Evolutionary conservation across 2,797 vertebrate species (phyloP), one percentile per base, ranked within the genome.

Genomic region (Chloroceryle amazona): DNA sequence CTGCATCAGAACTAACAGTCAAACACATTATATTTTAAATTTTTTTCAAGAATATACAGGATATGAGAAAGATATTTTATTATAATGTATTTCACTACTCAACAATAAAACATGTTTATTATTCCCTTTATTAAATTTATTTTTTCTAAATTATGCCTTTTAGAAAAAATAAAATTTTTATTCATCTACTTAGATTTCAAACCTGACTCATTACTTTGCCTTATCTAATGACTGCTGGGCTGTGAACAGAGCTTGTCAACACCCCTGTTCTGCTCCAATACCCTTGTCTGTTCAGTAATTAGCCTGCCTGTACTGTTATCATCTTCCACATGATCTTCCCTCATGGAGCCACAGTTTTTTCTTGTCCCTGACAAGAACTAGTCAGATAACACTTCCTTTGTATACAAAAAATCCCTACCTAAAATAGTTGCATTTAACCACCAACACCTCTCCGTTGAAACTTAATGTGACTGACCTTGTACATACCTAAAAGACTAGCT

Each of bases 171-270:
- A 44, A 57, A 6, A 31, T 58, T 85, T 46, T 37, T 1, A 70
- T 58, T 62, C 33, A 8, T 1, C 11, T 66, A 13, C 22, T 57
- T 55, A 47, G 15, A 35, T 42, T 9, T 84, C 37, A 25, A 3
- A 42, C 31, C 7, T 0, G 1, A 65, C 29, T 46, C 33, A 46
- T 49, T 62, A 31, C 20, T 22, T 86, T 1, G 0, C 42, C 5
- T 46, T 42, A 58, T 35, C 25, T 68, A 18, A 60, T 47, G 37
- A 47, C 16, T 52, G 35, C 15, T 57, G 42, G 10, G 7, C 33
- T 65, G 22, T 61, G 28, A 84, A 55, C 9, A 61, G 61, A 63
- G 9, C 6, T 8, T 60, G 31, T 5, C 26, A 66, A 25, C 5
- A 41, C 0, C 1, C 7, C 37, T 71, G 13, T 11, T 66, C 47